Evolutionary conservation across 2,797 vertebrate genomes (phyloP), one percentile per base, ranked within the genome.

Genomic region (Hafferia zeledoni): DNA sequence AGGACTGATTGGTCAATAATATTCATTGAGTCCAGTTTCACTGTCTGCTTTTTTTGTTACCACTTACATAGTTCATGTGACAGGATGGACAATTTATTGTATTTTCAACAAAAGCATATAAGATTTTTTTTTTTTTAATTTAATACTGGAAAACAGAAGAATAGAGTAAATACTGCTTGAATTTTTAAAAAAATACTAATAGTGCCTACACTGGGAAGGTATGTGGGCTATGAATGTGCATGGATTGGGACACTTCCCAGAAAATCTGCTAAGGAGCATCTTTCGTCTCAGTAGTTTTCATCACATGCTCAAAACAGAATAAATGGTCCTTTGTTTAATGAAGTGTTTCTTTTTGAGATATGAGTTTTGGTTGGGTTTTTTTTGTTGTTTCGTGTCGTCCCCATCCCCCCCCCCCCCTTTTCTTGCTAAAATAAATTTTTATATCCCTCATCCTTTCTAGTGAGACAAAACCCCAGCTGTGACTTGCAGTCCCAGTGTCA

Each of bases 11-110:
- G 13, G 3, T 56, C 28, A 64, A 10, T 28, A 33, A 33, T n/a
- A 44, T 47, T 70, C 11, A 30, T 3, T 1, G 3, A 61, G 27
- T 50, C 33, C 37, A 46, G 28, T 78, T 75, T n/a, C 47, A 86
- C 17, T 41, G 1, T 12, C 6, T 71, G 8, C 6, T 80, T 63
- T 46, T 27, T 61, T 31, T 57, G 52, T 50, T 67, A 46, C 12
- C 22, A 23, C 11, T 53, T 77, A 6, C 0, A 0, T 31, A 31
- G 5, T 49, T 11, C 41, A 15, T 28, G 12, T 37, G 23, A 31
- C 17, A 72, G 65, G 41, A 56, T 1, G 2, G 28, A 28, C 3
- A 46, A 60, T 39, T 82, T 50, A 49, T 30, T 65, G 4, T 4
- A 33, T 24, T 56, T 37, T 47, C 9, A 82, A 59, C 19, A 72